Evolutionary conservation across 2,888 invertebrate genomes (phyloP).

Genomic region (Artemia sp.): DNA sequence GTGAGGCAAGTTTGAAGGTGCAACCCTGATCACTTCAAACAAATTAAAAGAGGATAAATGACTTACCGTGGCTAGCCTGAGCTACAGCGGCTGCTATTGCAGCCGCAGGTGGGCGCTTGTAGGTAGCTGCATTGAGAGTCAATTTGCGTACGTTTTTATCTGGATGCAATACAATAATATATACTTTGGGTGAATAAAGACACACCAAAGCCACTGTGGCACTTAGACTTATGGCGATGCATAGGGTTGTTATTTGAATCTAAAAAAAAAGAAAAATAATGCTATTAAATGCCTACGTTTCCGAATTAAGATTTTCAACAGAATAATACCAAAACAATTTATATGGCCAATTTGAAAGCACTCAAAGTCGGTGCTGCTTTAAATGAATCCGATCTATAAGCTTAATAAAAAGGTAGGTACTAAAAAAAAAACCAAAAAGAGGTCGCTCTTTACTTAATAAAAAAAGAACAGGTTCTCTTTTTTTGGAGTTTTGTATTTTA

Average conservation of each 20-base stretch:
- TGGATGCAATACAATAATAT: conserved; percentile 52
- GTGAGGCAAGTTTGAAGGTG: too few relatives aligned
- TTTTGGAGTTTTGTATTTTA: too few relatives aligned
- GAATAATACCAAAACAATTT: too few relatives aligned
- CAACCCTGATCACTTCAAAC: too few relatives aligned
- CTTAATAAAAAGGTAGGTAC: too few relatives aligned
- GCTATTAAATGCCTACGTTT: conserved; percentile 15
- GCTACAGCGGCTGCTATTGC: conserved; percentile 26
- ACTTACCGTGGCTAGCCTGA: conserved; percentile 26
- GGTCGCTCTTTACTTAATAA: too few relatives aligned
- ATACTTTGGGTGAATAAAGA: conserved; percentile 51
- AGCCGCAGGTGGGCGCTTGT: conserved; percentile 30
- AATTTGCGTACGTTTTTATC: conserved; percentile 50
- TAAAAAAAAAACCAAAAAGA: too few relatives aligned
- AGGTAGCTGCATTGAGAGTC: conserved; percentile 32
- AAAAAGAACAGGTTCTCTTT: too few relatives aligned
- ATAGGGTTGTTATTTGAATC: conserved; percentile 51
- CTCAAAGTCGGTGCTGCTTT: too few relatives aligned
- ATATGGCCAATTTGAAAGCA: too few relatives aligned
- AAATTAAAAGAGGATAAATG: too few relatives aligned
- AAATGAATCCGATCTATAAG: too few relatives aligned
- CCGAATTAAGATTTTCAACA: conserved; percentile 11
- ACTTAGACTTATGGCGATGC: conserved; percentile 49
- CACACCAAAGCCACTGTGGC: conserved; percentile 51
- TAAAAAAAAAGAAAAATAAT: conserved; percentile 30